Conservation (phyloP, 2,888 invertebrate genomes). For the Aromia moschata region DNA sequence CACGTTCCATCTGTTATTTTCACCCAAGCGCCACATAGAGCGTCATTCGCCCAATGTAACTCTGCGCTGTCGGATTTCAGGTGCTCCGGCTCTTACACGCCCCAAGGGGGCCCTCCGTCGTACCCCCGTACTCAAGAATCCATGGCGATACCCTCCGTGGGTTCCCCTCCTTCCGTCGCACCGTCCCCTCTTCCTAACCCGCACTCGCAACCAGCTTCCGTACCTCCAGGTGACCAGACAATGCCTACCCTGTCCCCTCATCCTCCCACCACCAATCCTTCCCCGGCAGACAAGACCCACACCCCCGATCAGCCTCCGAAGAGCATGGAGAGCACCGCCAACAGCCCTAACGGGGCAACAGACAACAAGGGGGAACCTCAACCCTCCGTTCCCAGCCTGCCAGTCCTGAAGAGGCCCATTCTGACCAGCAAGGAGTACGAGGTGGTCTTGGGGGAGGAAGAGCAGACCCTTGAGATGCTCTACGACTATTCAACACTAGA, state of each 20-base stretch:
- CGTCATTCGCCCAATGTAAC: no score
- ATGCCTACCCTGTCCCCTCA: slow-evolving; percentile 81
- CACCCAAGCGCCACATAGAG: background rate
- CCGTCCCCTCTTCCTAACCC: slow-evolving; percentile 76
- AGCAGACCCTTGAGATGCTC: slow-evolving; percentile 79
- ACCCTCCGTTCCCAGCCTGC: slow-evolving; percentile 22
- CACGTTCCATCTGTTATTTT: background rate
- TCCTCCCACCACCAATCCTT: slow-evolving; percentile 65
- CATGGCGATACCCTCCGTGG: slow-evolving; percentile 69
- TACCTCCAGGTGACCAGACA: slow-evolving; percentile 71
- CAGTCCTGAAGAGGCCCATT: slow-evolving; percentile 75
- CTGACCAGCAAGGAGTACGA: slow-evolving; percentile 83
- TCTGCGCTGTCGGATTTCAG: slow-evolving; percentile 45
- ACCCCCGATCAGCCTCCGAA: slow-evolving; percentile 42
- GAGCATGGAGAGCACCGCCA: slow-evolving; percentile 40
- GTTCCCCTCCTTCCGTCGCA: slow-evolving; percentile 68
- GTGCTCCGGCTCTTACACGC: slow-evolving; percentile 64
- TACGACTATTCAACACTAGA: slow-evolving; percentile 89
- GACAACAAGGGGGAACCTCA: slow-evolving; percentile 39
- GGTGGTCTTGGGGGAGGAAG: slow-evolving; percentile 81
- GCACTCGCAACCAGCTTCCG: slow-evolving; percentile 74
- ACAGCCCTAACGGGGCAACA: slow-evolving; percentile 33
- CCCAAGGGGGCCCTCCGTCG: slow-evolving; percentile 73
- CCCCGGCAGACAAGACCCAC: slow-evolving; percentile 54
- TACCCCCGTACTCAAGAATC: slow-evolving; percentile 70